Evolutionary conservation across 35 echinoderm and acorn worm genomes (phyloP).

Genomic region (Patiria miniata): DNA sequence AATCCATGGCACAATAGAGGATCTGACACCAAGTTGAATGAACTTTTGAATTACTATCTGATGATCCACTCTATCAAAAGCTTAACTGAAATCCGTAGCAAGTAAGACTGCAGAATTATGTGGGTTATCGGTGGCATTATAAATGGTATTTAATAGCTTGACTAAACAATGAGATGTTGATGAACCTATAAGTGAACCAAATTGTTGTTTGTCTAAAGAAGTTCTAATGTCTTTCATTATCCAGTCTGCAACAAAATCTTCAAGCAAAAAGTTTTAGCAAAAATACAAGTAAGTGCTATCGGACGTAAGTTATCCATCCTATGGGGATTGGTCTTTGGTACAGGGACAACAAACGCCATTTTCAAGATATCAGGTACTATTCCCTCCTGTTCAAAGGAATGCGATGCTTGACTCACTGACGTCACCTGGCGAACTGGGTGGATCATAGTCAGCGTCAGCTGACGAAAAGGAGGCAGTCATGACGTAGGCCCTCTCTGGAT

Average conservation of each 20-base stretch:
- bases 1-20: neutral
- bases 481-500: conserved; percentile 3
- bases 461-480: neutral
- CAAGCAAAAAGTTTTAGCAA: neutral
- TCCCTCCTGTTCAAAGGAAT: no score
- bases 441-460: neutral
- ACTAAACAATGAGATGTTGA: neutral
- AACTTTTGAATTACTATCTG: conserved; percentile 5
- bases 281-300: neutral
- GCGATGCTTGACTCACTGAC: neutral
- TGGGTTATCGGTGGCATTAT: neutral
- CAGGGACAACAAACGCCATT: neutral
- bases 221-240: neutral
- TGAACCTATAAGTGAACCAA: neutral
- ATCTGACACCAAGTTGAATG: conserved; percentile 6
- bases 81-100: no score
- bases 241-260: neutral
- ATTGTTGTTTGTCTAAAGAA: neutral
- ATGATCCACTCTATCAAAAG: neutral
- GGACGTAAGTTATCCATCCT: neutral
- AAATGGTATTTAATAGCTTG: neutral
- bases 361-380: neutral
- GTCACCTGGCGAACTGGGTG: neutral
- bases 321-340: neutral
- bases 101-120: neutral